These are phyloP conservation scores for Adelosebastes latens DNA, from an alignment of 2,797 vertebrate species.

Conservation along the genomic window DNA sequence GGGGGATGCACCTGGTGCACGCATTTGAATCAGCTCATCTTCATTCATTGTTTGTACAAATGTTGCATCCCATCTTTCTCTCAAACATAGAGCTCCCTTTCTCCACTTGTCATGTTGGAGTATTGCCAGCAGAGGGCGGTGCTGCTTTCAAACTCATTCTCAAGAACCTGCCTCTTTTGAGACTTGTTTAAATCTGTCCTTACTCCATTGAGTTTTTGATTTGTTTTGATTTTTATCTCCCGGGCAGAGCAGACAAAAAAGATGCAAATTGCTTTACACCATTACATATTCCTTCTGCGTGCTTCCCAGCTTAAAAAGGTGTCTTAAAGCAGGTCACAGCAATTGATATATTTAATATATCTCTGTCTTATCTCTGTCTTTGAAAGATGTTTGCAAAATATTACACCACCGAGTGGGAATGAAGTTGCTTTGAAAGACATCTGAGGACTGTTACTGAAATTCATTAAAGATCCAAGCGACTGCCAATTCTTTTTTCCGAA, in stretches of 20 bases:
- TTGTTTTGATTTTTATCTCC: conserved; percentile 41
- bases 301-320: conserved; percentile 22
- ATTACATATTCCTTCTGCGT: not conserved
- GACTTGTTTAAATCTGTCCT: not conserved
- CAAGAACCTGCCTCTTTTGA: not conserved
- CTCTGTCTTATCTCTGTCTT: conserved; percentile 31
- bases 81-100: not conserved
- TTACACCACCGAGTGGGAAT: not conserved
- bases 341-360: conserved; percentile 25
- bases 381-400: conserved; percentile 33
- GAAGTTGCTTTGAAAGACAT: conserved; percentile 36
- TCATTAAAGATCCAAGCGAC: conserved; percentile 46
- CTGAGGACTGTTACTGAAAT: conserved; percentile 28
- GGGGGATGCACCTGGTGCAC: conserved; percentile 9
- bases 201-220: conserved; percentile 4
- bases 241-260: conserved; percentile 4
- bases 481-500: not conserved
- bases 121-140: conserved; percentile 68
- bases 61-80: not conserved
- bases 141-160: conserved; percentile 9
- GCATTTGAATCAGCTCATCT: not conserved
- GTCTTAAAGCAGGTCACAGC: conserved; percentile 26
- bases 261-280: not conserved
- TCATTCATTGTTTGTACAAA: not conserved
- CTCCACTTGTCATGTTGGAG: conserved; percentile 16